Conservation (phyloP, 2,113 vertebrate genomes). For the Malaclemys terrapin region DNA sequence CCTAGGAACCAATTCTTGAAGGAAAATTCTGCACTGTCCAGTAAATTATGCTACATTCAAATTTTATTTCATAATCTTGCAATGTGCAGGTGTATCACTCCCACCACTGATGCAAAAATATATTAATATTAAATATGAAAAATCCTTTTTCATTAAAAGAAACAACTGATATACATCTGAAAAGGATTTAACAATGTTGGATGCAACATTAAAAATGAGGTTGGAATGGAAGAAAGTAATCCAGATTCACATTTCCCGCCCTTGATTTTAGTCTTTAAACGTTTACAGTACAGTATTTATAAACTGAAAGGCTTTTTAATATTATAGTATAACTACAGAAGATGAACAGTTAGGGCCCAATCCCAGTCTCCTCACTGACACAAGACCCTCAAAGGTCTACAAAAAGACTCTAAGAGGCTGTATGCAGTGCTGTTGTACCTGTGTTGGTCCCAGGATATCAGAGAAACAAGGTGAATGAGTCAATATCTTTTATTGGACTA, state of each 20-base stretch:
- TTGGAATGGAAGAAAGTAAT: background rate
- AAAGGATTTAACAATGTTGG: background rate
- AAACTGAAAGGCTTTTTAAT: background rate
- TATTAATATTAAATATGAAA: rapidly evolving
- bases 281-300: background rate
- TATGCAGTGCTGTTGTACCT: no score
- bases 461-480: no score
- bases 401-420: background rate
- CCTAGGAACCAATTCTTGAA: background rate
- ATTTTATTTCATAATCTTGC: no score
- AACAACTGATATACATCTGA: background rate
- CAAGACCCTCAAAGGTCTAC: background rate
- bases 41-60: background rate
- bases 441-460: no score
- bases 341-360: background rate
- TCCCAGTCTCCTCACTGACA: background rate
- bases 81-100: no score
- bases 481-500: no score
- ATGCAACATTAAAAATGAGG: background rate
- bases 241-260: background rate
- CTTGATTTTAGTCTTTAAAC: background rate
- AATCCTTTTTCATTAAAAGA: background rate
- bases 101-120: background rate
- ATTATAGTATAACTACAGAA: background rate
- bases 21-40: background rate